These are phyloP conservation scores for Cerastoderma edule DNA, from an alignment of 2,888 invertebrate genomes.

Conservation along the genomic window DNA sequence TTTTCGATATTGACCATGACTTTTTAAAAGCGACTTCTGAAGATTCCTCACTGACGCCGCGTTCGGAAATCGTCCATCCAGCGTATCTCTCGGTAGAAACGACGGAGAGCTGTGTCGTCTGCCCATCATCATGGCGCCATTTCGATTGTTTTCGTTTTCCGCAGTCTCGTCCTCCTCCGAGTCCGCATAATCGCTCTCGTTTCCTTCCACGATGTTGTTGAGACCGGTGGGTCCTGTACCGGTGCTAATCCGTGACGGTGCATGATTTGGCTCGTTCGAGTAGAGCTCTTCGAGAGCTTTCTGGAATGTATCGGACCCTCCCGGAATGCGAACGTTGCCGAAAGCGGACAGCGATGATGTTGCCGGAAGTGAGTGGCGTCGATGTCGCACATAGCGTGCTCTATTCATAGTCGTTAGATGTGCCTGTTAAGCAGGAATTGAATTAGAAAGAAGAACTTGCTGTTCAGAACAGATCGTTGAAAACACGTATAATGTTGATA, in stretches of 20 bases:
- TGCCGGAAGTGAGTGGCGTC: slow-evolving; percentile 51
- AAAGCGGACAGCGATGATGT: slow-evolving; percentile 40
- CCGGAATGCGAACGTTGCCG: slow-evolving; percentile 43
- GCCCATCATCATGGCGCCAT: slow-evolving; percentile 7
- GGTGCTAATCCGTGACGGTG: slow-evolving; percentile 4
- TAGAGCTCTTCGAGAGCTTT: slow-evolving; percentile 55
- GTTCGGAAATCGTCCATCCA: neutral
- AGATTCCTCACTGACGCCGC: neutral
- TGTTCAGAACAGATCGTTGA: too few relatives aligned
- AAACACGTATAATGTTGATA: too few relatives aligned
- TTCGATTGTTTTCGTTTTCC: neutral
- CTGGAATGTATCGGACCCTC: slow-evolving; percentile 54
- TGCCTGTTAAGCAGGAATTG: too few relatives aligned
- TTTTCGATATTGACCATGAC: slow-evolving; percentile 29
- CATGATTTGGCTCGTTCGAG: slow-evolving; percentile 45
- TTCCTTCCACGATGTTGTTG: slow-evolving; percentile 48
- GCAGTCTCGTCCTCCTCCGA: slow-evolving; percentile 27
- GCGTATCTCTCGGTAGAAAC: slow-evolving; percentile 20
- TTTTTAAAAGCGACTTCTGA: slow-evolving; percentile 16
- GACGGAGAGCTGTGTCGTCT: slow-evolving; percentile 53
- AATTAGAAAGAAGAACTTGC: too few relatives aligned
- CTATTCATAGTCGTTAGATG: too few relatives aligned
- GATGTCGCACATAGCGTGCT: slow-evolving; percentile 30
- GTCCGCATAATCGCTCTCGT: slow-evolving; percentile 43
- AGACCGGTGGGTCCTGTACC: slow-evolving; percentile 36